Percentiles rank a stretch among this genome's conserved stretches.
These are phyloP conservation scores for Drosophila algonquin DNA, from an alignment of 2,888 invertebrate genomes.

Conservation along the genomic window DNA sequence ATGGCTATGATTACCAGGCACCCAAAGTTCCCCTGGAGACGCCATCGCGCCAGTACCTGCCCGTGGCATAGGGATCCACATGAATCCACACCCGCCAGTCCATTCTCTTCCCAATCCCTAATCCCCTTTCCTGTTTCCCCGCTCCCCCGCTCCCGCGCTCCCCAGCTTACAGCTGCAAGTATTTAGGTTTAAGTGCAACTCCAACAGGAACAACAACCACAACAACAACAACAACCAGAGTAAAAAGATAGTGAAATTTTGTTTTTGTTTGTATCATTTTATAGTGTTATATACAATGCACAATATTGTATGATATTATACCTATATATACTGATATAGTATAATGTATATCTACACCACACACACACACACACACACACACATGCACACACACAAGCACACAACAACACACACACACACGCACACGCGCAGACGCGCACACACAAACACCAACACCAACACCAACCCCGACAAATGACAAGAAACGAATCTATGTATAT, in stretches of 20 bases:
- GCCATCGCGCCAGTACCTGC: slow-evolving; percentile 74
- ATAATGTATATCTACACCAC: slow-evolving; percentile 25
- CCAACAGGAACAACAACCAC: slow-evolving; percentile 54
- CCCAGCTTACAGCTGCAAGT: slow-evolving; percentile 57
- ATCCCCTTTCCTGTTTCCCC: neutral
- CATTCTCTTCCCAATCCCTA: neutral
- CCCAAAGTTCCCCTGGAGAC: slow-evolving; percentile 58
- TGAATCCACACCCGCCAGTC: neutral
- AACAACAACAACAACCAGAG: slow-evolving; percentile 38
- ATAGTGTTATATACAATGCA: slow-evolving; percentile 67
- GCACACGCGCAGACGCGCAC: slow-evolving; percentile 14
- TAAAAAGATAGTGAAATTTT: slow-evolving; percentile 54
- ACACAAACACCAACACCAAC: slow-evolving; percentile 11
- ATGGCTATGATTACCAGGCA: slow-evolving; percentile 75
- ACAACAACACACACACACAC: slow-evolving; percentile 12
- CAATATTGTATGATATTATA: slow-evolving; percentile 51
- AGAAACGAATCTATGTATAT: slow-evolving; percentile 67
- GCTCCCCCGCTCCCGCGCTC: slow-evolving; percentile 20
- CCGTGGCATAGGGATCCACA: slow-evolving; percentile 64
- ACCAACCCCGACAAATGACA: slow-evolving; percentile 29
- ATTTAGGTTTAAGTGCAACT: slow-evolving; percentile 69
- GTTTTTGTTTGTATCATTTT: slow-evolving; percentile 67
- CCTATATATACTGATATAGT: slow-evolving; percentile 28
- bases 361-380: slow-evolving; percentile 3
- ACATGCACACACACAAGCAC: slow-evolving; percentile 13